Evolutionary conservation across 2,888 invertebrate genomes (phyloP).

Genomic region (Polydrusus tereticollis): DNA sequence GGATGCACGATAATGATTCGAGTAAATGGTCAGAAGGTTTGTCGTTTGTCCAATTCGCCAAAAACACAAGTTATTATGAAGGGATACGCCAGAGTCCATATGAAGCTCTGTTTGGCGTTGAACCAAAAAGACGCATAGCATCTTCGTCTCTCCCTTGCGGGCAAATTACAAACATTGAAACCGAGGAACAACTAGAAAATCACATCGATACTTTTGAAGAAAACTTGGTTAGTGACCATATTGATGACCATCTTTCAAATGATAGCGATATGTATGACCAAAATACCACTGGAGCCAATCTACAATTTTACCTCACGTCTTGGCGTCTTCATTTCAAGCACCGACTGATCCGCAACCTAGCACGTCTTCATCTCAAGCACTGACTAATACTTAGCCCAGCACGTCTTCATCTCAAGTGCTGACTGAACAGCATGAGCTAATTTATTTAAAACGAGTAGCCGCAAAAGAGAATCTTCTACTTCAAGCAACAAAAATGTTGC

Average conservation of each 20-base stretch:
- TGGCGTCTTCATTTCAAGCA: conserved; percentile 28
- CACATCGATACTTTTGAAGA: conserved; percentile 51
- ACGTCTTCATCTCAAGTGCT: conserved; percentile 31
- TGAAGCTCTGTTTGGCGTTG: conserved; percentile 58
- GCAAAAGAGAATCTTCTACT: conserved; percentile 35
- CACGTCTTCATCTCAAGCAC: conserved; percentile 31
- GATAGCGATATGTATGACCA: conserved; percentile 24
- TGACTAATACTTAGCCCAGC: conserved; percentile 22
- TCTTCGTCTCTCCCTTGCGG: conserved; percentile 51
- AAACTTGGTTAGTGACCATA: conserved; percentile 36
- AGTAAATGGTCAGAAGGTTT: conserved; percentile 64
- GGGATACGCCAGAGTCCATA: conserved; percentile 53
- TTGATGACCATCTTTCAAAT: conserved; percentile 36
- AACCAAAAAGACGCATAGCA: conserved; percentile 54
- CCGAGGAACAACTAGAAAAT: conserved; percentile 51
- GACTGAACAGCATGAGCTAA: conserved; percentile 31
- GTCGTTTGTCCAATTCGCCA: conserved; percentile 45
- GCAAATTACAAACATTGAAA: conserved; percentile 54
- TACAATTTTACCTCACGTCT: conserved; percentile 11
- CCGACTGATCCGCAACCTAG: conserved; percentile 27
- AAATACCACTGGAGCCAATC: conserved; percentile 26
- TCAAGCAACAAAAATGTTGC: conserved; percentile 37
- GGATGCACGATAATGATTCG: conserved; percentile 58
- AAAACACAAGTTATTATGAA: conserved; percentile 35
- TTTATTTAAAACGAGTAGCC: conserved; percentile 29